Percentiles rank a stretch among this genome's conserved stretches.
Conservation (phyloP, 2,888 invertebrate species). For the Nemotelus nigrinus region DNA sequence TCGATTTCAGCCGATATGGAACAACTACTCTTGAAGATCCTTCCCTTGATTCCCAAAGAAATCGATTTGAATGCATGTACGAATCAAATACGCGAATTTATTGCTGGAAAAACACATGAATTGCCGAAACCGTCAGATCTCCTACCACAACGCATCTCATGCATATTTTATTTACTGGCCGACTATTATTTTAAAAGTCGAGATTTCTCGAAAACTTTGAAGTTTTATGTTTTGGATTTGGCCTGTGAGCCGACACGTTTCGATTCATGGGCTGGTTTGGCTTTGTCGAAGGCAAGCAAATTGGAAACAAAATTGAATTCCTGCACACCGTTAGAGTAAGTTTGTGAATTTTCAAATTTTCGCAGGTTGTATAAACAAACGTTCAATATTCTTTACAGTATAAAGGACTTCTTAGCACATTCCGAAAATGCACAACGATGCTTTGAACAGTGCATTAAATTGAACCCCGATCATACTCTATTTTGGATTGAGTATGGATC, state of each 20-base stretch:
- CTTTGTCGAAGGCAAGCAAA: slow-evolving; percentile 79
- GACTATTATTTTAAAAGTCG: slow-evolving; percentile 93
- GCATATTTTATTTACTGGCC: slow-evolving; percentile 89
- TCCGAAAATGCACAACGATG: slow-evolving; percentile 81
- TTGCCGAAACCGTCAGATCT: slow-evolving; percentile 68
- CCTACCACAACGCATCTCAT: slow-evolving; percentile 72
- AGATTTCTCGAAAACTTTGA: slow-evolving; percentile 78
- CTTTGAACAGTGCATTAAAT: slow-evolving; percentile 80
- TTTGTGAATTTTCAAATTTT: neutral
- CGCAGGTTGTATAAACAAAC: neutral
- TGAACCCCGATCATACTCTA: slow-evolving; percentile 78
- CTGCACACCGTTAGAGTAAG: slow-evolving; percentile 70
- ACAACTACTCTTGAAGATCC: slow-evolving; percentile 75
- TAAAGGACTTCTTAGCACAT: slow-evolving; percentile 74
- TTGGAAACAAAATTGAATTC: slow-evolving; percentile 85
- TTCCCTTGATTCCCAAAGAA: slow-evolving; percentile 74
- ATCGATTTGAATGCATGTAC: slow-evolving; percentile 73
- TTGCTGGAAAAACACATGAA: slow-evolving; percentile 70
- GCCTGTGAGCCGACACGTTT: slow-evolving; percentile 81
- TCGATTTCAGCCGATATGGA: slow-evolving; percentile 87
- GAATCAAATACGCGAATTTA: slow-evolving; percentile 73
- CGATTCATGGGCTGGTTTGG: slow-evolving; percentile 94
- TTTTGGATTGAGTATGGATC: slow-evolving; percentile 93
- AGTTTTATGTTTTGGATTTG: slow-evolving; percentile 85
- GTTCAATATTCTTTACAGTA: slow-evolving; percentile 54